Evolutionary conservation across 2,797 vertebrate genomes (phyloP).

Genomic region (Bradypodion ventrale): DNA sequence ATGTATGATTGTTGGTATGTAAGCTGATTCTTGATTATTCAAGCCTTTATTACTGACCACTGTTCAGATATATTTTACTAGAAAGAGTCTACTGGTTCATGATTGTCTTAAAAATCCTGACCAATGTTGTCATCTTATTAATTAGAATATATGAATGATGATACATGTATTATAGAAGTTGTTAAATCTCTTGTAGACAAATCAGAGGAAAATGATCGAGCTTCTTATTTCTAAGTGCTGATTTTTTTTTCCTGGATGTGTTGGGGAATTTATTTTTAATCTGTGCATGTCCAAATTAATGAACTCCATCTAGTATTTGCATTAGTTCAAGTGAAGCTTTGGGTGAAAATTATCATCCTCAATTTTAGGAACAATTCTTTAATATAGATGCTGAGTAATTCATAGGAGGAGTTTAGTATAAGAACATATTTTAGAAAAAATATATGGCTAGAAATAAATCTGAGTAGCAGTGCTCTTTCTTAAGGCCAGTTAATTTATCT

Average conservation of each 20-base stretch:
- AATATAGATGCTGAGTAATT: not conserved
- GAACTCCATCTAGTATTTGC: slow-evolving; percentile 28
- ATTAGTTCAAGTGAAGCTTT: slow-evolving; percentile 11
- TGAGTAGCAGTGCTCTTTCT: slow-evolving; percentile 38
- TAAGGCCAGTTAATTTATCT: slow-evolving; percentile 43
- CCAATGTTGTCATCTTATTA: slow-evolving; percentile 6
- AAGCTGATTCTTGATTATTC: slow-evolving; percentile 23
- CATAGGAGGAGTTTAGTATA: slow-evolving; percentile 19
- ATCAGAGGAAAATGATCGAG: slow-evolving; percentile 8
- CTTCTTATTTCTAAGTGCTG: not conserved
- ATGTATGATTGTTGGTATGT: slow-evolving; percentile 31
- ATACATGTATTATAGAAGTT: not conserved
- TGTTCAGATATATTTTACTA: slow-evolving; percentile 20
- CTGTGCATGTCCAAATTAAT: slow-evolving; percentile 21
- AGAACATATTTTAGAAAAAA: slow-evolving; percentile 16
- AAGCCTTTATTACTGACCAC: slow-evolving; percentile 3
- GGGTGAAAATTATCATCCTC: slow-evolving; percentile 30
- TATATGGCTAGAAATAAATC: slow-evolving; percentile 34
- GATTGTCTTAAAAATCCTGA: not conserved
- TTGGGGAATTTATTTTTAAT: slow-evolving; percentile 31
- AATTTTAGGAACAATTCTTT: not conserved
- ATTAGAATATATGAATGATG: slow-evolving; percentile 28
- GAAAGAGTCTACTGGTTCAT: not conserved
- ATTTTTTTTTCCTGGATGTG: slow-evolving; percentile 22
- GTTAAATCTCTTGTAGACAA: slow-evolving; percentile 25